A percentile compares a stretch with the other conserved stretches of the same genome.
phyloP scores from a whole-genome alignment of 2,888 invertebrate species.

The Cacoxenus indagator region DNA sequence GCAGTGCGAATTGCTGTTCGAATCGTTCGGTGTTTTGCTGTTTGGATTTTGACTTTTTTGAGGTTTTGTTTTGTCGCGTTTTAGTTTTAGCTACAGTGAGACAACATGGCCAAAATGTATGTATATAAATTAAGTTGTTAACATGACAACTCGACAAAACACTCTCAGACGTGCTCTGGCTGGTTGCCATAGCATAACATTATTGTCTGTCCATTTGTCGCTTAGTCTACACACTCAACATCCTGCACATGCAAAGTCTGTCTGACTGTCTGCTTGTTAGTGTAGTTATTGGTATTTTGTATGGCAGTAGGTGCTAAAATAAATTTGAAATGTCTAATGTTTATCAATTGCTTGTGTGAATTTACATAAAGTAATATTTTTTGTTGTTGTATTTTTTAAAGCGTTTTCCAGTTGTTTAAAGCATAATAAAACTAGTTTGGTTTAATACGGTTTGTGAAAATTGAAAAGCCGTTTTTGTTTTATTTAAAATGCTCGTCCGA shows the following conservation, averaged over 20 bases:
- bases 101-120: constrained; percentile 48
- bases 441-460: neutral
- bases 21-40: neutral
- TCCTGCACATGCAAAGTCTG: too few relatives aligned
- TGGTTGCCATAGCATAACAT: constrained; percentile 30
- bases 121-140: constrained; percentile 69
- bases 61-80: constrained; percentile 17
- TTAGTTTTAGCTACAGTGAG: constrained; percentile 37
- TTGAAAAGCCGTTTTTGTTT: too few relatives aligned
- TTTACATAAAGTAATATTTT: neutral
- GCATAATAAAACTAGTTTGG: neutral
- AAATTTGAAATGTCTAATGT: constrained; percentile 5
- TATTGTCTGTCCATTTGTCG: constrained; percentile 22
- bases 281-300: neutral
- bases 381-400: constrained; percentile 3
- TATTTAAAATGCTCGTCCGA: too few relatives aligned
- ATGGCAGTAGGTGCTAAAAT: constrained; percentile 9
- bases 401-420: constrained; percentile 18
- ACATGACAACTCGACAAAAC: constrained; percentile 68
- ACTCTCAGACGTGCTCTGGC: constrained; percentile 26
- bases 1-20: neutral
- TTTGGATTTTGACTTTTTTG: too few relatives aligned
- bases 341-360: neutral
- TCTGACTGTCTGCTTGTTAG: constrained; percentile 16
- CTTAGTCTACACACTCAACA: constrained; percentile 11